Conservation (phyloP, 2,113 vertebrate genomes). For the Uria aalge region DNA sequence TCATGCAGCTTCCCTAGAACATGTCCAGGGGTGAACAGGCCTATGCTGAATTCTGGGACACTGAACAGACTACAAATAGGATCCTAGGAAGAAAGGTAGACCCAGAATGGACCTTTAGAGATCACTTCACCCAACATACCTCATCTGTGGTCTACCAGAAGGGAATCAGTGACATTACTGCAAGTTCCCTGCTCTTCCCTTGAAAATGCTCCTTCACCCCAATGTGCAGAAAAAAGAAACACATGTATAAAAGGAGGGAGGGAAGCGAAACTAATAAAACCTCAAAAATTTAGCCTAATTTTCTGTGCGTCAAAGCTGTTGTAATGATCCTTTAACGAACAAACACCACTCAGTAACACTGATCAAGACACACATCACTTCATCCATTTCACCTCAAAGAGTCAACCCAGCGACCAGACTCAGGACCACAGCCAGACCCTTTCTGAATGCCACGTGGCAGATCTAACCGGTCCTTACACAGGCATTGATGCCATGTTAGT, state of each 20-base stretch:
- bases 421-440: accelerated
- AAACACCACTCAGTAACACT: neutral
- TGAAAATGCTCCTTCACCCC: neutral
- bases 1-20: neutral
- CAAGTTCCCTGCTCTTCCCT: neutral
- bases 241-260: neutral
- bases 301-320: neutral
- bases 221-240: neutral
- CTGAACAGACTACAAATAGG: neutral
- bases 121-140: neutral
- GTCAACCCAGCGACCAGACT: neutral
- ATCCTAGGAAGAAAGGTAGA: neutral
- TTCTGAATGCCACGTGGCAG: neutral
- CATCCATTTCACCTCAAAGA: accelerated
- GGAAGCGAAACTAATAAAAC: neutral
- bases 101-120: neutral
- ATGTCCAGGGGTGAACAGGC: neutral
- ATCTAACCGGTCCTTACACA: neutral
- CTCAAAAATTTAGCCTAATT: neutral
- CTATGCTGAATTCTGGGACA: neutral
- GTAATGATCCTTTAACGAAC: neutral
- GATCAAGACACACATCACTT: neutral
- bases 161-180: neutral
- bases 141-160: neutral
- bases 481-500: neutral